Evolutionary conservation across 2,113 vertebrate genomes (phyloP).

Genomic region (Gopherus flavomarginatus): DNA sequence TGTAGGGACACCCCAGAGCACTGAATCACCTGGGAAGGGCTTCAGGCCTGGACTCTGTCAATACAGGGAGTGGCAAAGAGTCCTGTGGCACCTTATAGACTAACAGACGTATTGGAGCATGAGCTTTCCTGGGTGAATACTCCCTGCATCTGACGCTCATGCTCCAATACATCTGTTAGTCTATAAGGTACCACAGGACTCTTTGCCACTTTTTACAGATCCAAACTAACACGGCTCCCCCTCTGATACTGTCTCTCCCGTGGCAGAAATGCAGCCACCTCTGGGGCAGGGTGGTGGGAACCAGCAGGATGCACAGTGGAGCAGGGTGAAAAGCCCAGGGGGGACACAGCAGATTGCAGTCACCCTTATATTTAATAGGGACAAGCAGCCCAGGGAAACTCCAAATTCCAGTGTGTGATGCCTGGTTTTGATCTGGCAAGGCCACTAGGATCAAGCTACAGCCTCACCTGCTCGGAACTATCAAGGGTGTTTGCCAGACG

Average conservation of each 20-base stretch:
- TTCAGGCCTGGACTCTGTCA: background rate
- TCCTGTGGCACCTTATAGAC: too few relatives aligned
- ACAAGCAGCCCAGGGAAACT: background rate
- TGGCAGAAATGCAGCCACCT: background rate
- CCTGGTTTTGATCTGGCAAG: background rate
- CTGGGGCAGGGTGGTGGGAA: background rate
- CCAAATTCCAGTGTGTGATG: background rate
- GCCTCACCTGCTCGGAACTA: background rate
- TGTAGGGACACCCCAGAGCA: background rate
- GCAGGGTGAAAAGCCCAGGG: background rate
- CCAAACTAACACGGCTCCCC: too few relatives aligned
- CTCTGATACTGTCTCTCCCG: too few relatives aligned
- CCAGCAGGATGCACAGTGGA: background rate
- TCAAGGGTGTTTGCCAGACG: background rate
- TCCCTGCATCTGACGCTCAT: too few relatives aligned
- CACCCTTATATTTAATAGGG: background rate
- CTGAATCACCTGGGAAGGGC: background rate
- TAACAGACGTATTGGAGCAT: too few relatives aligned
- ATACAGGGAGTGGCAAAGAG: background rate
- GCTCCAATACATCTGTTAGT: too few relatives aligned
- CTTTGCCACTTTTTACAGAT: too few relatives aligned
- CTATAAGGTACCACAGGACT: too few relatives aligned
- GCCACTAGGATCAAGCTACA: background rate
- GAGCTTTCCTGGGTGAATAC: too few relatives aligned
- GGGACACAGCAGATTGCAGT: background rate